phyloP scores from a whole-genome alignment of 2,888 invertebrate species.

The Calameuta pallipes region DNA sequence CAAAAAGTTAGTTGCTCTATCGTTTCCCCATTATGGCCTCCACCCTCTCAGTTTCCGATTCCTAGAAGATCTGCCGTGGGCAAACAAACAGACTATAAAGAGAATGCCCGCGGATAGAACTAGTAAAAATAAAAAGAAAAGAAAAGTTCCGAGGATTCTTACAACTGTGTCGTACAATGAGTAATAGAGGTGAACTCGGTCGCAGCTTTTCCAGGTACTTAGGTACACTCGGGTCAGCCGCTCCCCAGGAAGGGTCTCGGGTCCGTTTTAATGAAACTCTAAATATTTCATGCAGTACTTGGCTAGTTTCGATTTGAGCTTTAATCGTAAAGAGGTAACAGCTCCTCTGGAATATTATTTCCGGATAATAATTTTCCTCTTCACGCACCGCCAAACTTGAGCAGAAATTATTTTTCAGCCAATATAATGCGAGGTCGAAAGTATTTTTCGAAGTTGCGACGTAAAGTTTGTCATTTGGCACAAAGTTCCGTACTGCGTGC shows the following conservation, averaged over 20 bases:
- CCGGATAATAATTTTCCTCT: neutral
- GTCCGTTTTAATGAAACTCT: constrained; percentile 50
- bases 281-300: constrained; percentile 44
- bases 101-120: neutral
- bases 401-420: neutral
- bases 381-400: neutral
- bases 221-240: neutral
- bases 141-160: neutral
- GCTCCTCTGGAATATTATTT: neutral
- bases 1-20: neutral
- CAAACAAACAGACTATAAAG: neutral
- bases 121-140: neutral
- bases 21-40: neutral
- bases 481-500: neutral
- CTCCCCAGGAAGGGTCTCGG: neutral
- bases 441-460: neutral
- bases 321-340: constrained; percentile 7
- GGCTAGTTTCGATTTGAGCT: neutral
- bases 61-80: neutral
- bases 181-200: neutral
- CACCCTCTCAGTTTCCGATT: neutral
- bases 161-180: neutral
- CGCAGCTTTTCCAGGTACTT: neutral
- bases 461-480: neutral
- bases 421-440: neutral